Percentiles rank a stretch among this genome's conserved stretches.
Conservation (phyloP, 2,113 vertebrate genomes). For the Excalfactoria chinensis region DNA sequence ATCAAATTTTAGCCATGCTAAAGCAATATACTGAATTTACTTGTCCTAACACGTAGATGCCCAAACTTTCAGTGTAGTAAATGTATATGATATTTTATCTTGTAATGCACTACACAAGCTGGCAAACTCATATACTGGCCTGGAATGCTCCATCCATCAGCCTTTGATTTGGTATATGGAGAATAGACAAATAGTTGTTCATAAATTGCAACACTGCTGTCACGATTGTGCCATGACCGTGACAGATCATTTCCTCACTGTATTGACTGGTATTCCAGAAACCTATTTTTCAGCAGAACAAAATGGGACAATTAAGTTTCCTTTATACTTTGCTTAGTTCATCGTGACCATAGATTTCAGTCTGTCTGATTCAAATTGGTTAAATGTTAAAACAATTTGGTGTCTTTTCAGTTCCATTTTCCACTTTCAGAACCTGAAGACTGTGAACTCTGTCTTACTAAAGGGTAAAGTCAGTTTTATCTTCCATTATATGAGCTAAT, state of each 20-base stretch:
- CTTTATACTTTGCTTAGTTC: slow-evolving; percentile 1
- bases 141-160: background rate
- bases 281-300: slow-evolving; percentile 9
- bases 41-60: background rate
- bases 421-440: slow-evolving; percentile 18
- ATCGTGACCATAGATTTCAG: background rate
- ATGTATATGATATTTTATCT: background rate
- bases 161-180: background rate
- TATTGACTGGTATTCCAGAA: slow-evolving; percentile 41
- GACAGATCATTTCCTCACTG: slow-evolving; percentile 6
- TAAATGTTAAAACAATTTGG: slow-evolving; percentile 45
- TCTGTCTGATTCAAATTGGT: background rate
- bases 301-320: slow-evolving; percentile 22
- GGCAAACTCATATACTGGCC: background rate
- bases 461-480: slow-evolving; percentile 61
- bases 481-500: slow-evolving; percentile 53
- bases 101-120: background rate
- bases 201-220: background rate
- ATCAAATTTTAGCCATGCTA: background rate
- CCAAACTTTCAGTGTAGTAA: background rate
- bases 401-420: slow-evolving; percentile 21
- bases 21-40: background rate
- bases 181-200: background rate
- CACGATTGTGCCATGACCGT: background rate
- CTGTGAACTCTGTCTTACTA: background rate